Evolutionary conservation across 2,888 invertebrate species (phyloP), one percentile per base, ranked within the genome.

Genomic region (Ptilodon capucinus): DNA sequence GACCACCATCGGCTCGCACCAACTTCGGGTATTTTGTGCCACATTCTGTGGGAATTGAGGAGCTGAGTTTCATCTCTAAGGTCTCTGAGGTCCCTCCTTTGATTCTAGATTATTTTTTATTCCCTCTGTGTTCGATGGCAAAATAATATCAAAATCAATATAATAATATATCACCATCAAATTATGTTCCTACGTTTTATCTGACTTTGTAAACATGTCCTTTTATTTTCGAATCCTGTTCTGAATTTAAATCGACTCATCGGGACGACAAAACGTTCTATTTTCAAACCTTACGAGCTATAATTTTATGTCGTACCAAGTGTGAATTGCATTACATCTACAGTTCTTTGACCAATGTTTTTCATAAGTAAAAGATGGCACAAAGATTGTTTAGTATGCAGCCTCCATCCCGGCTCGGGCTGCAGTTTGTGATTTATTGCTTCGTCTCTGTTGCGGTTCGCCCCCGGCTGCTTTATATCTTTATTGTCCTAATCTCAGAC

Each of bases 401-500:
- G 51, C 49, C 53, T 44, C 25, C 52, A 41, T 44, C 54, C 46
- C 49, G 46, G 41, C 44, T 54, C 56, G 44, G 18, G 51, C 25
- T 48, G 50, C 46, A 46, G 42, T 52, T 51, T 47, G 55, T 61
- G 57, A 59, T 68, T 62, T 62, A 57, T 50, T 23, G 47, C 39
- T 11, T 39, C 13, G 18, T 36, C 42, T 18, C 43, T 42, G 49
- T 51, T 59, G 57, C 48, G 48, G 50, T 49, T 43, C 46, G 57
- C 57, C 50, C 42, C 42, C 42, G 56, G 44, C 54, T 40, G 41
- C 40, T 19, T 46, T 58, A 57, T 64, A 67, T 65, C 70, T 69
- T 63, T 68, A 71, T 71, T 60, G 64, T 61, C 49, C 41, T 53
- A 56, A 62, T 62, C 62, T 62, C 41, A 44, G 32, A 42, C 47